phyloP scores from a whole-genome alignment of 2,797 vertebrate genomes.

The Phalanger gymnotis region DNA sequence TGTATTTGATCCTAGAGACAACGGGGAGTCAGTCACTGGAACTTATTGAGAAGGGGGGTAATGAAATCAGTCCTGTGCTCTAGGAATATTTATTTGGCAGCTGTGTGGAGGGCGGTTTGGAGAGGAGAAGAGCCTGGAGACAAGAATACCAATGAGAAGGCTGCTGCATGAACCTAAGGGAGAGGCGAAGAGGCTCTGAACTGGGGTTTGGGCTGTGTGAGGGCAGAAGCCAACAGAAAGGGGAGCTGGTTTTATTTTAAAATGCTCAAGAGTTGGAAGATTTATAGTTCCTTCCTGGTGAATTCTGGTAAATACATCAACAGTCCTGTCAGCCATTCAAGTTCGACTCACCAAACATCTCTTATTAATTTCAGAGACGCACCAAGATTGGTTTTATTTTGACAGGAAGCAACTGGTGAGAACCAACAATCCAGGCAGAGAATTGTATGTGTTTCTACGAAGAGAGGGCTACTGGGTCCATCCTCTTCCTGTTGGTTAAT shows the following conservation, averaged over 20 bases:
- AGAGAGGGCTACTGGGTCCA: too few species aligned
- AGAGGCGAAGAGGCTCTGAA: not conserved
- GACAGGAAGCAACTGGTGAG: not conserved
- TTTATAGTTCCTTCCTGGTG: not conserved
- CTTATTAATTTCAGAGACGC: not conserved
- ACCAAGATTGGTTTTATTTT: not conserved
- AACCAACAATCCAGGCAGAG: not conserved
- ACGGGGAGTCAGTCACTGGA: not conserved
- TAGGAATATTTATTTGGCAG: not conserved
- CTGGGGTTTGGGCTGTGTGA: not conserved
- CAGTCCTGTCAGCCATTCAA: too few species aligned
- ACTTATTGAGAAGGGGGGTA: not conserved
- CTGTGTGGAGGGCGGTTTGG: not conserved
- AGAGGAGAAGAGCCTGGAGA: not conserved
- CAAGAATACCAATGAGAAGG: not conserved
- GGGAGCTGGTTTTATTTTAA: not conserved
- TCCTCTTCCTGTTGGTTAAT: too few species aligned
- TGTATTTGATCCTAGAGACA: not conserved
- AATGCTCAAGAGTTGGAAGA: not conserved
- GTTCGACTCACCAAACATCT: not conserved
- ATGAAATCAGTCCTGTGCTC: not conserved
- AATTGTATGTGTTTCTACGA: too few species aligned
- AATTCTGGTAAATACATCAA: not conserved
- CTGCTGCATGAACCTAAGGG: not conserved
- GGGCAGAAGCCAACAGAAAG: not conserved